Percentiles rank a stretch among this genome's conserved stretches.
Conservation (phyloP, 1,140 invertebrate species). For the Drosophila triauraria region DNA sequence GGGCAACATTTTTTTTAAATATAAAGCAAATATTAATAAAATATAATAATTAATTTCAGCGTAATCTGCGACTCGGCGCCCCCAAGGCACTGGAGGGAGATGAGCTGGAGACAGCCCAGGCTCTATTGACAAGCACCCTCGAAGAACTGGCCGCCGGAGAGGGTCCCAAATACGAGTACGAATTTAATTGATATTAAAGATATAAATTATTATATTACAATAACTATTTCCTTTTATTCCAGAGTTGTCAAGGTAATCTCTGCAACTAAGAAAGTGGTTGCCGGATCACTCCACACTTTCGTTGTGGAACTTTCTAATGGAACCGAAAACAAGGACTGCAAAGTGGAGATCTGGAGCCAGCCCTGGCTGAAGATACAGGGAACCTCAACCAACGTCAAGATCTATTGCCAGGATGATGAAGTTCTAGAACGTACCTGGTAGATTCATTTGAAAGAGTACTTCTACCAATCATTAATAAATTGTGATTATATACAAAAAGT, state of each 20-base stretch:
- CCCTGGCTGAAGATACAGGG: background rate
- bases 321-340: constrained; percentile 7
- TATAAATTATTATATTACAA: too few species aligned
- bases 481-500: background rate
- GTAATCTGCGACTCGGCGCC: background rate
- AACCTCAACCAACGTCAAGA: constrained; percentile 1
- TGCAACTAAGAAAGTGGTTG: background rate
- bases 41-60: background rate
- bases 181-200: background rate
- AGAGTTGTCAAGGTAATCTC: background rate
- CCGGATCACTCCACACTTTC: background rate
- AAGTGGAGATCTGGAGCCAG: constrained; percentile 7
- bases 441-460: background rate
- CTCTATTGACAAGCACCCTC: constrained; percentile 25
- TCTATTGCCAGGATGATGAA: constrained; percentile 6
- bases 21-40: background rate
- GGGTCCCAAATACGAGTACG: constrained; percentile 51
- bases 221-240: too few species aligned
- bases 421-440: constrained; percentile 7
- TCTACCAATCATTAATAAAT: background rate
- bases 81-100: constrained; percentile 27
- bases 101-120: constrained; percentile 31
- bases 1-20: too few species aligned
- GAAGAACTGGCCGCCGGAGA: constrained; percentile 47
- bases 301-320: constrained; percentile 1